phyloP scores from a whole-genome alignment of 2,113 vertebrate genomes.

The Aix galericulata region DNA sequence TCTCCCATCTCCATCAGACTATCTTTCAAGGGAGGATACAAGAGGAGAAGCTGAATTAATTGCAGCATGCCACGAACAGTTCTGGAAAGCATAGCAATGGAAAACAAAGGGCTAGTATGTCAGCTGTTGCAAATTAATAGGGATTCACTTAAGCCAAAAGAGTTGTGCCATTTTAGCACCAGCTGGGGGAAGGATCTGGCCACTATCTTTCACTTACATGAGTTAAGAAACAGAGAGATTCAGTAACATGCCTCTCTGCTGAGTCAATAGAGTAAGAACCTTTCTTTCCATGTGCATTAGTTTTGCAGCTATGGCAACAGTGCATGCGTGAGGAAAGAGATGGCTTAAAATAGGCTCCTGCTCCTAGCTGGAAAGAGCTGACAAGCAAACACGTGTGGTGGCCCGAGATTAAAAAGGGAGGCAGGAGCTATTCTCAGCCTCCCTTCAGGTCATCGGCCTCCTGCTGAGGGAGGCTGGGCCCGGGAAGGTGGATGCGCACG shows the following conservation, averaged over 20 bases:
- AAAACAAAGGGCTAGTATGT: not conserved
- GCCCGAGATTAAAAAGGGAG: not conserved
- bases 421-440: not conserved
- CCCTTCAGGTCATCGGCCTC: not conserved
- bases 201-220: not conserved
- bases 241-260: constrained; percentile 20
- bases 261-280: not conserved
- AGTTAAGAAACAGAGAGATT: not conserved
- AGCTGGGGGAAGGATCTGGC: not conserved
- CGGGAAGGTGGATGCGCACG: not conserved
- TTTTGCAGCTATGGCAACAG: constrained; percentile 37
- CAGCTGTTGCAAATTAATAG: not conserved
- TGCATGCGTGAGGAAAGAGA: not conserved
- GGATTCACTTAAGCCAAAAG: not conserved
- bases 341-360: constrained; percentile 59
- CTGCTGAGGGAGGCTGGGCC: not conserved
- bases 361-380: constrained; percentile 48
- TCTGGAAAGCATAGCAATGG: not conserved
- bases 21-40: not conserved
- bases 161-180: not conserved
- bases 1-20: not conserved
- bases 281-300: constrained; percentile 11
- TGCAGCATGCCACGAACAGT: fast-evolving
- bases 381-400: constrained; percentile 33
- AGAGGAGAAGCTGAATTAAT: not conserved